Evolutionary conservation across 2,888 invertebrate species (phyloP), one percentile per base, ranked within the genome.

Genomic region (Oithona nana): DNA sequence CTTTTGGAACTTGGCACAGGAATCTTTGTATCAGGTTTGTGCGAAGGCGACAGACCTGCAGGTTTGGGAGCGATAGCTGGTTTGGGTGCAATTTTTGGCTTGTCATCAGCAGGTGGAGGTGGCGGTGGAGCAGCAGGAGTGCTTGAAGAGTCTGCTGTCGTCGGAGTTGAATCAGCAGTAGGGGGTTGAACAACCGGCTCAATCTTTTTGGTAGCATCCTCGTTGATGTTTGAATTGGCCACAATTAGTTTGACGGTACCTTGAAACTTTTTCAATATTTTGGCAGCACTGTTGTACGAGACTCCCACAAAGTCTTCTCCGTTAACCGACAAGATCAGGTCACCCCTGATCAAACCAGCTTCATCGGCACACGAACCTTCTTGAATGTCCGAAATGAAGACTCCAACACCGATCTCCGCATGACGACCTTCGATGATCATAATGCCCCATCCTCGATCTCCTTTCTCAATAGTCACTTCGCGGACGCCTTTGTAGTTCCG

Each of bases 391-490:
- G 90, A 90, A 68, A 92, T 84, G 76, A 92, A 92, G 73, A 92
- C 90, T 64, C 90, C 90, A 69, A 84, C 83, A 28, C 92, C 90
- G 48, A 89, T 85, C 73, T 90, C 89, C 57, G 85, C 84, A 75
- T 92, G 90, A 68, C 88, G 84, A 65, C 92, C 90, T 73, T 90
- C 92, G 73, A 92, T 89, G 70, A 92, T 88, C 90, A 92, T 92
- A 71, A 92, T 87, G 66, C 92, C 92, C 67, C 92, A 77, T 64
- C 88, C 87, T 65, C 84, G 81, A 64, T 80, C 79, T 68, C 83
- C 84, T 84, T 90, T 90, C 74, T 86, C 88, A 72, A 90, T 81
- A 66, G 84, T 82, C 65, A 89, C 81, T 64, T 83, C 82, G 68
- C 84, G 79, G 65, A 89, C 81, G 67, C 86, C 86, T 71, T 82